Evolutionary conservation across 1,140 invertebrate species (phyloP).

Genomic region (Drosophila hydei): DNA sequence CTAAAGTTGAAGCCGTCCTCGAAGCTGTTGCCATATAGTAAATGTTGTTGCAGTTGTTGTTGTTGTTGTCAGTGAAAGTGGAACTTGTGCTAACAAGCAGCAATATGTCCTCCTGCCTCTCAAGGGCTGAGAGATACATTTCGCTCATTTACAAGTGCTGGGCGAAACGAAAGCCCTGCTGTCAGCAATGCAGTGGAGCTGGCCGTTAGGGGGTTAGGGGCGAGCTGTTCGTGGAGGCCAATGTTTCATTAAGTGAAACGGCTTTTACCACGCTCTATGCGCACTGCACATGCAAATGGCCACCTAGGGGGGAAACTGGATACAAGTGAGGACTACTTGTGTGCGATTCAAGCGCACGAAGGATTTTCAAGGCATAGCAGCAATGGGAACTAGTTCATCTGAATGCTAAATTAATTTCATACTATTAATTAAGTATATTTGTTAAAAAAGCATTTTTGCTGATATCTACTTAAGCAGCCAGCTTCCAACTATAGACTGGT

Average conservation of each 20-base stretch:
- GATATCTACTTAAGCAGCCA: no score
- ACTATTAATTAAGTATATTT: no score
- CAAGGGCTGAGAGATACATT: conserved; percentile 50
- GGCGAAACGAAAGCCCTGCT: conserved; percentile 47
- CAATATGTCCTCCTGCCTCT: conserved; percentile 46
- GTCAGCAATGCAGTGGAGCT: neutral
- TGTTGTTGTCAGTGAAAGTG: conserved; percentile 68
- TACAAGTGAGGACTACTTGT: conserved; percentile 20
- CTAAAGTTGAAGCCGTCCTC: conserved; percentile 14
- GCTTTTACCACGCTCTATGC: conserved; percentile 39
- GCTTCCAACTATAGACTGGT: neutral
- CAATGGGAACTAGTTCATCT: conserved; percentile 15
- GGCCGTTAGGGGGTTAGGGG: neutral
- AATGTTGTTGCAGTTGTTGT: conserved; percentile 16
- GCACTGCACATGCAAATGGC: conserved; percentile 43
- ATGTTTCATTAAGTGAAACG: conserved; percentile 70
- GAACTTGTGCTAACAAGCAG: conserved; percentile 59
- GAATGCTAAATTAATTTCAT: neutral
- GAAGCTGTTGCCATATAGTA: conserved; percentile 13
- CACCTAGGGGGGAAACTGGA: conserved; percentile 12
- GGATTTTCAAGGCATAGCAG: conserved; percentile 1
- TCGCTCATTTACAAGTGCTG: conserved; percentile 52
- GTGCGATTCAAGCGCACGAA: conserved; percentile 6
- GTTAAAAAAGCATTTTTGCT: no score
- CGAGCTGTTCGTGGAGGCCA: conserved; percentile 58